Evolutionary conservation across 2,888 invertebrate species (phyloP).

Genomic region (Archips crataeganus): DNA sequence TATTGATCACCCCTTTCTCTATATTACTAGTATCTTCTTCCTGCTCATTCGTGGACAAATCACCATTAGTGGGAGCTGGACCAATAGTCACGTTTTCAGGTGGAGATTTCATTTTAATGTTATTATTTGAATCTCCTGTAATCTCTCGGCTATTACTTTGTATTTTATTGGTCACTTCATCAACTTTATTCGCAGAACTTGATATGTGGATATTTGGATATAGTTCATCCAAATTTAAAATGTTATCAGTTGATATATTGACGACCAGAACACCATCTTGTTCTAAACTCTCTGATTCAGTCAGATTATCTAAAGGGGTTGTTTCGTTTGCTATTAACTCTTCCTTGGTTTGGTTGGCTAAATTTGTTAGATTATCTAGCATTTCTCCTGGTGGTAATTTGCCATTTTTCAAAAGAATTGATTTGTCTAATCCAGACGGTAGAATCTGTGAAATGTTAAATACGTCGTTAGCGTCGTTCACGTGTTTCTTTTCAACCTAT

Average conservation of each 20-base stretch:
- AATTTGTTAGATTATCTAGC: constrained; percentile 59
- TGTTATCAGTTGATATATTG: constrained; percentile 78
- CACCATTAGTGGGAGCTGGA: constrained; percentile 80
- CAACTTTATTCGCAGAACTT: constrained; percentile 74
- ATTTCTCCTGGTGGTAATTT: constrained; percentile 73
- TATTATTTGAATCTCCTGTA: constrained; percentile 77
- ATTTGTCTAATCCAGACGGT: constrained; percentile 77
- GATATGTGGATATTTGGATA: constrained; percentile 74
- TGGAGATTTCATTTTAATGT: constrained; percentile 75
- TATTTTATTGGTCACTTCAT: constrained; percentile 82
- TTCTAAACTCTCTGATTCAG: constrained; percentile 80
- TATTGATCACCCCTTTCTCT: constrained; percentile 59
- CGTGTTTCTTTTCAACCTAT: too few species aligned
- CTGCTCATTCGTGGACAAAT: constrained; percentile 70
- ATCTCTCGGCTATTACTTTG: constrained; percentile 85
- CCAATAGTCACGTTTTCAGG: constrained; percentile 79
- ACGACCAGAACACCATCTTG: constrained; percentile 82
- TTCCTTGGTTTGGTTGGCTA: constrained; percentile 59
- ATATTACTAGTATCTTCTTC: constrained; percentile 61
- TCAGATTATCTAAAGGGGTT: constrained; percentile 69
- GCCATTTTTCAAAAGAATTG: constrained; percentile 75
- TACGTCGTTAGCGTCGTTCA: too few species aligned
- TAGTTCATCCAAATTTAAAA: constrained; percentile 78
- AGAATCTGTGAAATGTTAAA: constrained; percentile 61
- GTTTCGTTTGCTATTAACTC: constrained; percentile 65